phyloP scores from a whole-genome alignment of 1,140 invertebrate species.

The Aricia agestis region DNA sequence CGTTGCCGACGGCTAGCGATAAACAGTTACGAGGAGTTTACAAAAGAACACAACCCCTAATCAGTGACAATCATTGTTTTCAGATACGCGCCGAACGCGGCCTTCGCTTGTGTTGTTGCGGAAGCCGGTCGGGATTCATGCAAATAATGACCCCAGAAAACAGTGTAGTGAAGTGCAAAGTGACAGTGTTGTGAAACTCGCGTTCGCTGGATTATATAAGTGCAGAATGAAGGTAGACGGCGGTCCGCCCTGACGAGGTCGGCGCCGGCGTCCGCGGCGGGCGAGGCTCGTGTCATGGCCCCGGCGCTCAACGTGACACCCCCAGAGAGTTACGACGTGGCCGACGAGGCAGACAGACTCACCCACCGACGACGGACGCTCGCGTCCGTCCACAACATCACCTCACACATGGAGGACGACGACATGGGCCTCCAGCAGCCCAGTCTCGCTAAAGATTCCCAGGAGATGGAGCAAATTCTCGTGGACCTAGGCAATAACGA shows the following conservation, averaged over 20 bases:
- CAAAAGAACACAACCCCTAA: constrained; percentile 54
- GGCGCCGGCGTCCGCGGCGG: constrained; percentile 64
- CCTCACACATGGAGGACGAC: constrained; percentile 81
- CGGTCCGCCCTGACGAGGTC: constrained; percentile 61
- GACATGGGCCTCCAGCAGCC: constrained; percentile 79
- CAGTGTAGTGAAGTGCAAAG: constrained; percentile 45
- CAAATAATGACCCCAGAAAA: constrained; percentile 41
- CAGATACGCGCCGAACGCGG: constrained; percentile 55
- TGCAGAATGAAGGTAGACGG: constrained; percentile 47
- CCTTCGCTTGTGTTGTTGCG: constrained; percentile 31
- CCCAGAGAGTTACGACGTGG: constrained; percentile 47
- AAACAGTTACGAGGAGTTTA: constrained; percentile 31
- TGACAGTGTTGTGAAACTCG: constrained; percentile 49
- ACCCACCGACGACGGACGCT: constrained; percentile 55
- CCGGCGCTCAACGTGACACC: constrained; percentile 77
- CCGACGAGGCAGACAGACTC: constrained; percentile 42
- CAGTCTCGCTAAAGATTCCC: constrained; percentile 66
- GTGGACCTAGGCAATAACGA: constrained; percentile 76
- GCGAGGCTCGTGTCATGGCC: constrained; percentile 74
- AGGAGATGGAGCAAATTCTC: constrained; percentile 77
- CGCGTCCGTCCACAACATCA: constrained; percentile 66
- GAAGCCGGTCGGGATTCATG: constrained; percentile 55
- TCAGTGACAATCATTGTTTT: constrained; percentile 56
- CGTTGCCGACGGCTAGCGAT: constrained; percentile 25
- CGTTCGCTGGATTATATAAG: constrained; percentile 60